Evolutionary conservation across 2,888 invertebrate species (phyloP).

Genomic region (Perizoma flavofasciatum): DNA sequence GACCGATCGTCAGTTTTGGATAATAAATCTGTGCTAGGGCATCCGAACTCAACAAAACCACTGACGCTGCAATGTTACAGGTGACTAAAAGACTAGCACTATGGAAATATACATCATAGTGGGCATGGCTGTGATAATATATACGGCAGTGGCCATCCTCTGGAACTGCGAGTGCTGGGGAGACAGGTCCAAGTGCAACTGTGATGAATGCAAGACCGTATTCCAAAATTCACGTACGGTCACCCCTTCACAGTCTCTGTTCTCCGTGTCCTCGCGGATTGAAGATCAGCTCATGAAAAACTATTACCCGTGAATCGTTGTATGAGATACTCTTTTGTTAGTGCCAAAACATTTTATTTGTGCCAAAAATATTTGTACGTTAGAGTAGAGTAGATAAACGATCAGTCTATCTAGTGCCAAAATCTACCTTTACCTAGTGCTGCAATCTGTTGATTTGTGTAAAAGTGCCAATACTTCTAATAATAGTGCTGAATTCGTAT

Average conservation of each 20-base stretch:
- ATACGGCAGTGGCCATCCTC: constrained; percentile 61
- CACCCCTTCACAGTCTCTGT: constrained; percentile 46
- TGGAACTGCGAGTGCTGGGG: constrained; percentile 68
- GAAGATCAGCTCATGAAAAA: constrained; percentile 51
- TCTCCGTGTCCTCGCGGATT: constrained; percentile 65
- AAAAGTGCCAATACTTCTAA: background rate
- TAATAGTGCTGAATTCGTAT: background rate
- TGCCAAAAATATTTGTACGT: background rate
- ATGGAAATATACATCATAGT: constrained; percentile 76
- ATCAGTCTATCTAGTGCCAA: constrained; percentile 1
- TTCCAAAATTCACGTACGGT: constrained; percentile 46
- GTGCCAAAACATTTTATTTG: constrained; percentile 11
- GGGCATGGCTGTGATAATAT: constrained; percentile 72
- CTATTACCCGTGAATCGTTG: constrained; percentile 17
- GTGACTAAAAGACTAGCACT: constrained; percentile 26
- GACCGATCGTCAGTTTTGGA: too few species aligned
- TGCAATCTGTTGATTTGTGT: background rate
- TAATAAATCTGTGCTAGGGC: too few species aligned
- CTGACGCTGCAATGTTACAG: constrained; percentile 42
- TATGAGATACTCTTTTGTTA: too few species aligned
- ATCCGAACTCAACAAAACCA: constrained; percentile 29
- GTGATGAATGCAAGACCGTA: constrained; percentile 70
- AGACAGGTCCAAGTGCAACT: constrained; percentile 62
- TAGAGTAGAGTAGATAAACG: background rate
- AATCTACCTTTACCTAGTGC: too few species aligned